Evolutionary conservation across 2,797 vertebrate species (phyloP).

Genomic region (Schizopygopsis malacanthus): DNA sequence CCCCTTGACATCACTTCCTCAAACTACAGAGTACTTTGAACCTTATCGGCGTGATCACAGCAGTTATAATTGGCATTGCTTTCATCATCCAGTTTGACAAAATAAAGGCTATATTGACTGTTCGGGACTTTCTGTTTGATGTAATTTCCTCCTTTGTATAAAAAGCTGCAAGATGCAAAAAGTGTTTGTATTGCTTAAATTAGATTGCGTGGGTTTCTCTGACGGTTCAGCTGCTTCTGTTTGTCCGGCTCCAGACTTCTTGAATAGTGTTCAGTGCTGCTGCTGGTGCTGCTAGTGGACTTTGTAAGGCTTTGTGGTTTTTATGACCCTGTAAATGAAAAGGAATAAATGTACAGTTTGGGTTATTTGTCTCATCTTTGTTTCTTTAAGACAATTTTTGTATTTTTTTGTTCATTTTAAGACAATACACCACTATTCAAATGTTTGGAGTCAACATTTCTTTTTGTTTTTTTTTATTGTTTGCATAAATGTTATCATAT

Average conservation of each 20-base stretch:
- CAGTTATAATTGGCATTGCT: background rate
- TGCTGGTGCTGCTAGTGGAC: slow-evolving; percentile 14
- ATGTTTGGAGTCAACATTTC: background rate
- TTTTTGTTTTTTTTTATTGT: background rate
- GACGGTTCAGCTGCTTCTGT: slow-evolving; percentile 13
- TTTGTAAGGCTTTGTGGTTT: slow-evolving; percentile 50
- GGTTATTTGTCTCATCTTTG: slow-evolving; percentile 47
- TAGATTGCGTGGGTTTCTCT: background rate
- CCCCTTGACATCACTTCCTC: slow-evolving; percentile 1
- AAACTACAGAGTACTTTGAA: slow-evolving; percentile 3
- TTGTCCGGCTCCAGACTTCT: background rate
- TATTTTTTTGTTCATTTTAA: background rate
- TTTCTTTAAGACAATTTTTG: background rate
- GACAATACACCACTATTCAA: background rate
- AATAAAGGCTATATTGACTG: slow-evolving; percentile 15
- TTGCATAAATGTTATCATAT: background rate
- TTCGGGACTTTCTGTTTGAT: background rate
- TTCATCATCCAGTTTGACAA: slow-evolving; percentile 12
- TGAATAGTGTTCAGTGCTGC: slow-evolving; percentile 14
- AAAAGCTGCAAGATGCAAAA: slow-evolving; percentile 3
- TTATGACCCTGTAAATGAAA: slow-evolving; percentile 61
- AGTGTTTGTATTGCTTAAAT: slow-evolving; percentile 19
- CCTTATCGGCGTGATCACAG: slow-evolving; percentile 2
- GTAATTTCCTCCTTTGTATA: background rate
- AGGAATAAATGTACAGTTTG: slow-evolving; percentile 72